phyloP scores from a whole-genome alignment of 2,113 vertebrate species.

The Paradoxurus hermaphroditus region DNA sequence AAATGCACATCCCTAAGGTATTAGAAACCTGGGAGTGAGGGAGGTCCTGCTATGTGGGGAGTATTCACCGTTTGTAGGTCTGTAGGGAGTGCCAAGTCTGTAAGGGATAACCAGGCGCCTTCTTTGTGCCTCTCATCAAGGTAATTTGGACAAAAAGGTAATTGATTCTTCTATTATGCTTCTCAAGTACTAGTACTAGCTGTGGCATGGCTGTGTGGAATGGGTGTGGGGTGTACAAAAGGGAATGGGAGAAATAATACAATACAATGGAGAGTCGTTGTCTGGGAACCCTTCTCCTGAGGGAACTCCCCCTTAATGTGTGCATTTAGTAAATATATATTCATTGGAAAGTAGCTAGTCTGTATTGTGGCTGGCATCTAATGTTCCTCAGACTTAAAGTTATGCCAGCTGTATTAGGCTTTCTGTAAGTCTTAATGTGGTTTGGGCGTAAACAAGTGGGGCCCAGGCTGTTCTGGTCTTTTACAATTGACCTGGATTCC shows the following conservation, averaged over 20 bases:
- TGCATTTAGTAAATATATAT: neutral
- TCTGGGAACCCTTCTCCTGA: neutral
- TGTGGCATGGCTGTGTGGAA: neutral
- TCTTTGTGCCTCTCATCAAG: neutral
- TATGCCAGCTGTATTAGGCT: neutral
- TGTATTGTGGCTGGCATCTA: neutral
- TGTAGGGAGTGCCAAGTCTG: neutral
- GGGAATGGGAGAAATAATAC: neutral
- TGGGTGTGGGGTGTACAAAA: neutral
- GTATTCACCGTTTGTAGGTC: neutral
- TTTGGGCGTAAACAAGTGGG: neutral
- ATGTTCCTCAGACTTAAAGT: neutral
- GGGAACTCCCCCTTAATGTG: neutral
- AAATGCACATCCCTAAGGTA: no score
- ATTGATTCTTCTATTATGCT: neutral
- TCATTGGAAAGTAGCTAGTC: neutral
- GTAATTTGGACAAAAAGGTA: neutral
- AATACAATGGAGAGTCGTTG: neutral
- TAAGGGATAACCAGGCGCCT: neutral
- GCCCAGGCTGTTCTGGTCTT: neutral
- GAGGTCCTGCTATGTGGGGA: neutral
- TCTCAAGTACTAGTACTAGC: neutral
- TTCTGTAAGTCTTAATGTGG: constrained; percentile 1
- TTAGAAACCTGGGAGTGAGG: neutral
- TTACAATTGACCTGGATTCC: neutral